A percentile compares a stretch with the other conserved stretches of the same genome.
Conservation (phyloP, 1,140 invertebrate genomes). For the Macrotrachela quadricornifera region DNA sequence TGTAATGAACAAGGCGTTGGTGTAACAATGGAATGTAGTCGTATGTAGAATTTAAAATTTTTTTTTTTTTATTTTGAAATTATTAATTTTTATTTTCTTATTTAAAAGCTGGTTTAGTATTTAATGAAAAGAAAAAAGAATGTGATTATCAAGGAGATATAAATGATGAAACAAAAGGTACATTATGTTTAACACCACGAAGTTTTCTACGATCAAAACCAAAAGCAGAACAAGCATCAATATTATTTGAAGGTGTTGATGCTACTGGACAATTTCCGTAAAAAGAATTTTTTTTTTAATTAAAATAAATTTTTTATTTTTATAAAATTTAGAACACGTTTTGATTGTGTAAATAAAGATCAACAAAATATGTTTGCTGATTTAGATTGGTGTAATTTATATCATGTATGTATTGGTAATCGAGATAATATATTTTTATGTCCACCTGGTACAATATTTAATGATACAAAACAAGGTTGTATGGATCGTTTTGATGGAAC, state of each 20-base stretch:
- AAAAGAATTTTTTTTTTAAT: background rate
- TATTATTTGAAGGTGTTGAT: conserved; percentile 5
- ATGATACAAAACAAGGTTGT: conserved; percentile 6
- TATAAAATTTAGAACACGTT: background rate
- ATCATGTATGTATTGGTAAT: conserved; percentile 6
- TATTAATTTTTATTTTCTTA: background rate
- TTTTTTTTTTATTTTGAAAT: background rate
- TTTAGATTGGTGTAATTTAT: conserved; percentile 9
- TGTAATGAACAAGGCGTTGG: conserved; percentile 7
- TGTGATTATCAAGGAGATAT: background rate
- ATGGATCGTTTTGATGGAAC: conserved; percentile 1
- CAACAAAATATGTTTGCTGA: background rate
- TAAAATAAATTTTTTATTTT: too few relatives aligned
- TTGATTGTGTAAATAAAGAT: background rate
- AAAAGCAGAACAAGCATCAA: background rate
- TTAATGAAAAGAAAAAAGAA: conserved; percentile 3
- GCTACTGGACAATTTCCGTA: conserved; percentile 5
- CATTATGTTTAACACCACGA: too few relatives aligned
- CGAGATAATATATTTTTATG: conserved; percentile 9
- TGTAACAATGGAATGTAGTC: conserved; percentile 7
- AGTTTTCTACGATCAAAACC: too few relatives aligned
- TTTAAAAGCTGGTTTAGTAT: conserved; percentile 4
- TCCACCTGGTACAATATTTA: conserved; percentile 9
- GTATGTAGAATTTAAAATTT: background rate
- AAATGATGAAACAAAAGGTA: too few relatives aligned